Base-by-base conservation (phyloP, 2,888 invertebrate genomes). In the Clitarchus hookeri region DNA sequence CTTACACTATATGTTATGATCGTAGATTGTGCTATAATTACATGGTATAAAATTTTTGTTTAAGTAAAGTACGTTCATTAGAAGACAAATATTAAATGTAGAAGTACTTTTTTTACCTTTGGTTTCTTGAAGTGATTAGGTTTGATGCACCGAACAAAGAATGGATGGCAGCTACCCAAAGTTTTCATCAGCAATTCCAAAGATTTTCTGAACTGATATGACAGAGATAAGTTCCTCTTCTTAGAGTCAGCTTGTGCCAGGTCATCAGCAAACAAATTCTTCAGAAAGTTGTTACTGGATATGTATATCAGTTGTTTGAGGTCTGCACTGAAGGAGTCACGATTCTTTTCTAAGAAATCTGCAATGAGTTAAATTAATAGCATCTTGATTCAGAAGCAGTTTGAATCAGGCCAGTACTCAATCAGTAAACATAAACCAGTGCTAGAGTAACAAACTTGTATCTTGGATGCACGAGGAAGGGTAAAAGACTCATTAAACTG, bases 291-390 rank as follows among this genome's bases (percentile, higher is more conserved):
- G 91, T 97, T 98, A 84, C 93, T 94, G 0, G 97, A 96, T 83
- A 95, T 94, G 87, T 95, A 92, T 84, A 98, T 94, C 89, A 99
- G 92, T 89, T 96, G 95, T 88, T 96, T 95, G 82, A 98, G 92
- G 91, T 99, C 98, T 82, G 94, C 93, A 90, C 97, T 98, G 90
- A 98, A 96, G 26, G 97, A 96, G 91, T 99, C 98, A 36, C 98
- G 94, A 92, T 99, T 99, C 93, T 98, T 99, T 90, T 98, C 98
- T 87, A 99, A 92, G 90, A 99, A 99, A 8, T 97, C 97, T 96
- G 90, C 48, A 13, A 26, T 26, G 25, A 87, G 36, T 85, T 77
- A 13, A 23, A 78, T 48, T 16, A 48, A 16, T 16, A 13, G 12
- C 16, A 48, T 48, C 16, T 48, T 48, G 48, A 48, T 11, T 48